Evolutionary conservation across 2,113 vertebrate species (phyloP).

Genomic region (Microcebus murinus): DNA sequence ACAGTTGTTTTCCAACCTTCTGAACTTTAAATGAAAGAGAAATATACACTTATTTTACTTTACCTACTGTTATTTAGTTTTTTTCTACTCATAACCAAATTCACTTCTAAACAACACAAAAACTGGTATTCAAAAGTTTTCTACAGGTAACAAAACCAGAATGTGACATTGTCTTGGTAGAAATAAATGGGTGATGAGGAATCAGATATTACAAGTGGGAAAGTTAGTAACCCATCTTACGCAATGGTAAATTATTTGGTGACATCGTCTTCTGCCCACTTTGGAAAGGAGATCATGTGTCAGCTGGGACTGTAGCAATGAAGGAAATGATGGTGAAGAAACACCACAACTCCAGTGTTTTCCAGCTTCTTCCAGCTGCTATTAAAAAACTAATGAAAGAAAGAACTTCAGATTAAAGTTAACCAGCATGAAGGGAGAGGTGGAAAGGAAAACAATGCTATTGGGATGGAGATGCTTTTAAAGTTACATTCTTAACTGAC

Average conservation of each 20-base stretch:
- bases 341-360: not conserved
- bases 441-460: not conserved
- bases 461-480: not conserved
- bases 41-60: not conserved
- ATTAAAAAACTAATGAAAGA: not conserved
- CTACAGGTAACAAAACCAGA: not conserved
- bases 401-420: not conserved
- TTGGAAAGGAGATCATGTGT: not conserved
- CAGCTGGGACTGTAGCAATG: not conserved
- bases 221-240: not conserved
- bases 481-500: not conserved
- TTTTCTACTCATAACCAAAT: not conserved
- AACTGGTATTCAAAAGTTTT: not conserved
- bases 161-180: not conserved
- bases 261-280: not conserved
- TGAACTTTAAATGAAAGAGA: not conserved
- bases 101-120: not conserved
- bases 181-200: not conserved
- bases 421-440: not conserved
- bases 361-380: not conserved
- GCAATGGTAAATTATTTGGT: not conserved
- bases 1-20: not conserved
- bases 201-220: not conserved
- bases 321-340: not conserved
- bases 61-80: not conserved